These are phyloP conservation scores for Salvelinus namaycush DNA, from an alignment of 2,113 vertebrate species.

Conservation along the genomic window DNA sequence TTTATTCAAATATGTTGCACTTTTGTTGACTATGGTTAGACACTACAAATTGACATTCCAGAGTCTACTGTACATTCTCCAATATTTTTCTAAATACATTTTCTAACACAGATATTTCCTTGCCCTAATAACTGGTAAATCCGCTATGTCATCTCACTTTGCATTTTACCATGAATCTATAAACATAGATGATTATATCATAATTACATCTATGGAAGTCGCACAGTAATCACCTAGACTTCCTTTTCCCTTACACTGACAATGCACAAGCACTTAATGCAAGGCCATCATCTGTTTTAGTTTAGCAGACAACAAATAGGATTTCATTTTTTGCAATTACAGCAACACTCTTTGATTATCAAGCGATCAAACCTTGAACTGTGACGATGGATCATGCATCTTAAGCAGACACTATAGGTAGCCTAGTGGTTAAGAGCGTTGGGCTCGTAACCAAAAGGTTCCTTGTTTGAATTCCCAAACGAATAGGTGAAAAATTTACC, in stretches of 20 bases:
- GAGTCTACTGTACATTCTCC: too few relatives aligned
- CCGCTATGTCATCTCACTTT: background rate
- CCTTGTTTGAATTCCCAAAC: too few relatives aligned
- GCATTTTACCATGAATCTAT: background rate
- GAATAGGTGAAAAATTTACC: too few relatives aligned
- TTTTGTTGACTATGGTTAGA: background rate
- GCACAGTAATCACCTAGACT: background rate
- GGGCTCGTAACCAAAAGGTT: too few relatives aligned
- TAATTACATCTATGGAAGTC: slow-evolving; percentile 2
- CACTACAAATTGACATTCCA: background rate
- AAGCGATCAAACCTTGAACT: slow-evolving; percentile 12
- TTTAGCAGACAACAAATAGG: slow-evolving; percentile 27
- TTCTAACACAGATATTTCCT: too few relatives aligned
- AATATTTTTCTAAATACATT: too few relatives aligned
- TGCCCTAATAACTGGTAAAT: background rate
- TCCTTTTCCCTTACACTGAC: background rate
- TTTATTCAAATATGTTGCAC: too few relatives aligned
- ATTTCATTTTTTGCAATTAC: slow-evolving; percentile 41
- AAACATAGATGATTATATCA: background rate
- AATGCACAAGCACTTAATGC: slow-evolving; percentile 5
- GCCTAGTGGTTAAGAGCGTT: too few relatives aligned
- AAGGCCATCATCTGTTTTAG: slow-evolving; percentile 25
- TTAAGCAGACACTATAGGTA: background rate
- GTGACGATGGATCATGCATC: background rate
- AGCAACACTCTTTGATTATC: slow-evolving; percentile 26